Conservation (phyloP, 2,797 vertebrate species). For the Sphaeramia orbicularis region DNA sequence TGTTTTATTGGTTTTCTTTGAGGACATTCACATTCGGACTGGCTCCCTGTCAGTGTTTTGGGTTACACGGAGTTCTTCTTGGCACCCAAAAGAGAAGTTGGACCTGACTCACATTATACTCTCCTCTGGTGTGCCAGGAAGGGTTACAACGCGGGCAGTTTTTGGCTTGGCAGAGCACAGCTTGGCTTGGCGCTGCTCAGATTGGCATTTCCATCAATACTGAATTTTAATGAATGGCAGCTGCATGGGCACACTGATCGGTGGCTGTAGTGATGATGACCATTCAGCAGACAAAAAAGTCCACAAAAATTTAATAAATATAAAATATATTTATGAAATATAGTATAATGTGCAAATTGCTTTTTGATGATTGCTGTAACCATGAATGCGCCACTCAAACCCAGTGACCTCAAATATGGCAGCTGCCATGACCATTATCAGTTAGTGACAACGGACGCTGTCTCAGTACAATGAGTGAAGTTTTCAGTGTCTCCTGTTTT, state of each 20-base stretch:
- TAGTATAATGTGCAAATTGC: neutral
- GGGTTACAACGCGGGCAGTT: constrained; percentile 78
- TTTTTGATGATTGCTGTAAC: too few species aligned
- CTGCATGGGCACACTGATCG: constrained; percentile 63
- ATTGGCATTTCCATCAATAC: constrained; percentile 76
- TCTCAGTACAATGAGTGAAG: constrained; percentile 61
- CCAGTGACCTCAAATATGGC: constrained; percentile 45
- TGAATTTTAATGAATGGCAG: constrained; percentile 75
- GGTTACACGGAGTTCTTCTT: constrained; percentile 83
- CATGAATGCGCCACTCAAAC: constrained; percentile 29
- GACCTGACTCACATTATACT: constrained; percentile 74
- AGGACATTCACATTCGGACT: constrained; percentile 80
- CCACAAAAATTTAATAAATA: constrained; percentile 5
- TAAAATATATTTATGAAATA: too few species aligned
- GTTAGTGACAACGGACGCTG: constrained; percentile 68
- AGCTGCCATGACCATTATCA: constrained; percentile 73
- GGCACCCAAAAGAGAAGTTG: constrained; percentile 77
- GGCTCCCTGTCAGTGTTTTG: constrained; percentile 77
- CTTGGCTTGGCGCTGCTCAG: constrained; percentile 73
- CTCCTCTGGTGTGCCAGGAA: constrained; percentile 69
- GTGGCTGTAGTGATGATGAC: constrained; percentile 58
- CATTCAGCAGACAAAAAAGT: constrained; percentile 19
- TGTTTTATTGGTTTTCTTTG: constrained; percentile 83
- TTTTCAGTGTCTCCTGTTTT: constrained; percentile 67
- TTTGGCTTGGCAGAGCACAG: constrained; percentile 73